Evolutionary conservation across 2,888 invertebrate genomes (phyloP).

Genomic region (Galerucella pusilla): DNA sequence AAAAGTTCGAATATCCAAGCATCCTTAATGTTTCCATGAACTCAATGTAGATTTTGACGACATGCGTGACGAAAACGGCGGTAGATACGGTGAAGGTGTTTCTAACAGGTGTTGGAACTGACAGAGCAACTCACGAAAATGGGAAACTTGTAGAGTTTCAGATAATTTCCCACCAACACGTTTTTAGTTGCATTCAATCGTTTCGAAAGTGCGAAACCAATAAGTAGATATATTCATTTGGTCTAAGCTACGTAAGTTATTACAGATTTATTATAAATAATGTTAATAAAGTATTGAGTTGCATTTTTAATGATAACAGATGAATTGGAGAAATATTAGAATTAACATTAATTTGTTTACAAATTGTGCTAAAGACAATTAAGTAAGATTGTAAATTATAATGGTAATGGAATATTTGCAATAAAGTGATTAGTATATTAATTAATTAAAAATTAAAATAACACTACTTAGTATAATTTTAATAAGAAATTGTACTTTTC

Average conservation of each 20-base stretch:
- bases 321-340: too few relatives aligned
- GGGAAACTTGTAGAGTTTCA: constrained; percentile 28
- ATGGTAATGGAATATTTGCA: too few relatives aligned
- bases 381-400: too few relatives aligned
- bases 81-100: constrained; percentile 16
- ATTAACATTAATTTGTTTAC: too few relatives aligned
- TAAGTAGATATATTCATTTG: background rate
- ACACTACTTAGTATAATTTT: too few relatives aligned
- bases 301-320: too few relatives aligned
- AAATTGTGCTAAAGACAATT: too few relatives aligned
- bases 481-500: too few relatives aligned
- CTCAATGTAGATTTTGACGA: background rate
- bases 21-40: background rate
- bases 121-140: constrained; percentile 42
- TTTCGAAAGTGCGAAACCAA: constrained; percentile 18
- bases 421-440: too few relatives aligned
- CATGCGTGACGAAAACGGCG: constrained; percentile 25
- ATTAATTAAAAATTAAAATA: too few relatives aligned
- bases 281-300: too few relatives aligned
- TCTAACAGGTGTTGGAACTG: constrained; percentile 44
- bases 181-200: constrained; percentile 29
- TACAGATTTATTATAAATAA: background rate
- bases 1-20: background rate
- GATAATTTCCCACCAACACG: constrained; percentile 37
- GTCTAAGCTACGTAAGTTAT: background rate